These are phyloP conservation scores for Silurus lanzhouensis DNA, from an alignment of 2,797 vertebrate genomes.

Conservation along the genomic window DNA sequence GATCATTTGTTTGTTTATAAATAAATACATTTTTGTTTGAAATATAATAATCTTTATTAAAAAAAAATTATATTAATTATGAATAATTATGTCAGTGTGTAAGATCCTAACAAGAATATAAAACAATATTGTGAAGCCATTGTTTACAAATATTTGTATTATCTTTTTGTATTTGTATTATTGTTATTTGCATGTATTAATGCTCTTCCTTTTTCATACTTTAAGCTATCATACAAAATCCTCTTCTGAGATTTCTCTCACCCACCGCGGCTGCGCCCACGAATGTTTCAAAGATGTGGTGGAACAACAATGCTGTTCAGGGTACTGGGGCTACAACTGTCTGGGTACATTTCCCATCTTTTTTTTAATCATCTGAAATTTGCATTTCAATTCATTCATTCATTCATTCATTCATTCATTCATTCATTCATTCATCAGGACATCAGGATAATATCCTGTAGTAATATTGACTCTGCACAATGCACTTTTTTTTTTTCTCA, in stretches of 20 bases:
- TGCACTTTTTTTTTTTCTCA: neutral
- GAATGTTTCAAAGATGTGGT: constrained; percentile 73
- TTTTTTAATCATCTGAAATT: neutral
- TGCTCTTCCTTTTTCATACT: neutral
- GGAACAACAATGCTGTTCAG: constrained; percentile 81
- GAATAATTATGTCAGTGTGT: neutral
- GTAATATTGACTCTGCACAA: neutral
- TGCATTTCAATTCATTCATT: neutral
- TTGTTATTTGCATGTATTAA: neutral
- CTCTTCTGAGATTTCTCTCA: constrained; percentile 41
- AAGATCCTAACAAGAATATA: neutral
- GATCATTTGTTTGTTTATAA: too few species aligned
- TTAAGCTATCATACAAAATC: neutral
- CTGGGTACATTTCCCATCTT: constrained; percentile 73
- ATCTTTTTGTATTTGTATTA: neutral
- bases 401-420: too few species aligned
- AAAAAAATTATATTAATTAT: neutral
- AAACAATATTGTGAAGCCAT: neutral
- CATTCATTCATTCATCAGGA: neutral
- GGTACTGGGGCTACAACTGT: constrained; percentile 89
- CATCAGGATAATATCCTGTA: neutral
- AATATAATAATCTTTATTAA: too few species aligned
- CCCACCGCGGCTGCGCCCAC: constrained; percentile 80
- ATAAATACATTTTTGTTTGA: too few species aligned
- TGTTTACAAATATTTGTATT: neutral